phyloP scores from a whole-genome alignment of 2,888 invertebrate species.

The Eustalomyia histrio region DNA sequence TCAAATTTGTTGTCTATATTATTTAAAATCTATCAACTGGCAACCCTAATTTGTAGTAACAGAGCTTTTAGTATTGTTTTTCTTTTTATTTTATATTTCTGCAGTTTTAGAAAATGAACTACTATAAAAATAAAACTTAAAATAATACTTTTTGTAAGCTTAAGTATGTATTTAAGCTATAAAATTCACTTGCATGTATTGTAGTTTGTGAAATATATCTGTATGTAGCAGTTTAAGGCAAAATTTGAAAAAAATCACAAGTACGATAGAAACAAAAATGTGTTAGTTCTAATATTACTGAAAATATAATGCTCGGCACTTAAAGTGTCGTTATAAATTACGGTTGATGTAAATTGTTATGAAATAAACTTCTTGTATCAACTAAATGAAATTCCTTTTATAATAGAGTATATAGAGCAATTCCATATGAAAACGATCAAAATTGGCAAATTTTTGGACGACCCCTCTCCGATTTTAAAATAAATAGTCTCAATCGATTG shows the following conservation, averaged over 20 bases:
- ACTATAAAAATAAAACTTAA: background rate
- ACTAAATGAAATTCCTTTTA: too few relatives aligned
- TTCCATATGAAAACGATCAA: too few relatives aligned
- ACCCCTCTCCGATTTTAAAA: too few relatives aligned
- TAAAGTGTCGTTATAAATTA: slow-evolving; percentile 62
- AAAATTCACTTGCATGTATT: background rate
- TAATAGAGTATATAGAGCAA: too few relatives aligned
- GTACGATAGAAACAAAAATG: background rate
- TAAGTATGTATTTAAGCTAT: background rate
- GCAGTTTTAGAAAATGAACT: background rate
- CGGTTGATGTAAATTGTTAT: slow-evolving; percentile 59
- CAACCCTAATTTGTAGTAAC: background rate
- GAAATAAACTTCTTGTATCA: too few relatives aligned
- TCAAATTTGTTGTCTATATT: too few relatives aligned
- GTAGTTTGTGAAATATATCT: too few relatives aligned
- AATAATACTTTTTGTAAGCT: background rate
- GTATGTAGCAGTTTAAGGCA: background rate
- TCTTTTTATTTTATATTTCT: background rate
- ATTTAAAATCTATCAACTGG: background rate
- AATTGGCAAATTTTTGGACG: too few relatives aligned
- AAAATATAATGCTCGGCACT: slow-evolving; percentile 32
- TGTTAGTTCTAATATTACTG: background rate
- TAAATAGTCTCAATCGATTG: too few relatives aligned
- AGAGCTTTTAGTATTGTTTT: background rate
- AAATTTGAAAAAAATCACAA: background rate